Evolutionary conservation across 2,888 invertebrate genomes (phyloP).

Genomic region (Cremastinae sp.): DNA sequence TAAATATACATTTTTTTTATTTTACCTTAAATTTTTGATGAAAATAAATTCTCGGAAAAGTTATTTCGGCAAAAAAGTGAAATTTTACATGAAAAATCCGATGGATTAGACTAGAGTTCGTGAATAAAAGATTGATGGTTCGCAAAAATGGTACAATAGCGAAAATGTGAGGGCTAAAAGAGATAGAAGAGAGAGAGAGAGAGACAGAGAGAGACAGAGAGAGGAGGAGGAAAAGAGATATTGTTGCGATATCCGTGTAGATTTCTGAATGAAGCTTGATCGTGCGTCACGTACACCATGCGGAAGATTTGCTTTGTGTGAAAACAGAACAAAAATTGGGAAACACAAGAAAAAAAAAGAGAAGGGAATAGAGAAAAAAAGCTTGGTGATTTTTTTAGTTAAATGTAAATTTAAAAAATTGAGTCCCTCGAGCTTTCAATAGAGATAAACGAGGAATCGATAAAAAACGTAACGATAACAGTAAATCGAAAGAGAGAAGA

Average conservation of each 20-base stretch:
- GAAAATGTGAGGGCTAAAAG: conserved; percentile 15
- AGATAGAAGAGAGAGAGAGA: conserved; percentile 7
- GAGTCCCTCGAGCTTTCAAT: neutral
- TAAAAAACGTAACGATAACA: neutral
- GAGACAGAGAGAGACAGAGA: neutral
- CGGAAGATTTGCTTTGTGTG: no score
- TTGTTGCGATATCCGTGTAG: neutral
- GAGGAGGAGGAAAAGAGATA: neutral
- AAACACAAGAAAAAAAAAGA: neutral
- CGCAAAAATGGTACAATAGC: conserved; percentile 17
- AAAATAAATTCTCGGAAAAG: no score
- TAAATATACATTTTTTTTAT: no score
- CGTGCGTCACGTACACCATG: no score
- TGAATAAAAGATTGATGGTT: conserved; percentile 5
- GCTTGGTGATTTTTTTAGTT: no score
- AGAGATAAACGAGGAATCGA: neutral
- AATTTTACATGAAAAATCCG: neutral
- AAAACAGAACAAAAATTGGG: neutral
- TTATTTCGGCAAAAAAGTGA: no score
- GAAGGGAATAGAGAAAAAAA: conserved; percentile 8
- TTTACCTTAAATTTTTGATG: no score
- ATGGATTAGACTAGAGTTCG: neutral
- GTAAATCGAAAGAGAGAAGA: neutral
- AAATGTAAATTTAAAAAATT: no score
- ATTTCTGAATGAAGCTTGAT: no score